phyloP scores from a whole-genome alignment of 2,113 vertebrate genomes.

The Taurulus bubalis region DNA sequence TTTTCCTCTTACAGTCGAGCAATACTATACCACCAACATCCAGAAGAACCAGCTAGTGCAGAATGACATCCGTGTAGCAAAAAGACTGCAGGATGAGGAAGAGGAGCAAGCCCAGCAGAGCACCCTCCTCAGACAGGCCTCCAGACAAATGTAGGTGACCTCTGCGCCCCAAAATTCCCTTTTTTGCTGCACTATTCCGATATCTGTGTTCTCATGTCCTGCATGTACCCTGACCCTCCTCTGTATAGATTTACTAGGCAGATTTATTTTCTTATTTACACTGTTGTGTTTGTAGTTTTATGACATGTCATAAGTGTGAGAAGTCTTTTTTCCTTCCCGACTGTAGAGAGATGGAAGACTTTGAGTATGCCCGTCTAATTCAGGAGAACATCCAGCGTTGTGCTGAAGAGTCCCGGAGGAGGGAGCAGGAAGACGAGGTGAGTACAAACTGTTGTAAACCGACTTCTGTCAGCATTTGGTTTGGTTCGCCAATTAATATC shows the following conservation, averaged over 20 bases:
- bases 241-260: background rate
- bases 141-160: slow-evolving; percentile 70
- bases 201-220: background rate
- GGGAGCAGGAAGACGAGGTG: slow-evolving; percentile 82
- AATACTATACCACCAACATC: slow-evolving; percentile 84
- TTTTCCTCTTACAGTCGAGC: slow-evolving; percentile 73
- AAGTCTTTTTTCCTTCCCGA: background rate
- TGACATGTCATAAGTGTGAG: background rate
- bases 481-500: background rate
- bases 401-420: slow-evolving; percentile 72
- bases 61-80: slow-evolving; percentile 81
- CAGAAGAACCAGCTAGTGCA: slow-evolving; percentile 85
- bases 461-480: background rate
- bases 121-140: slow-evolving; percentile 59
- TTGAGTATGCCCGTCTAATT: slow-evolving; percentile 76
- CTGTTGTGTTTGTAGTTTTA: background rate
- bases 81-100: slow-evolving; percentile 82
- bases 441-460: background rate
- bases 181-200: background rate
- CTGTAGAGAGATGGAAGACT: slow-evolving; percentile 81
- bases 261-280: background rate
- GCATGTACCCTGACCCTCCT: background rate
- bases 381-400: slow-evolving; percentile 81
- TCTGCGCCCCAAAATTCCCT: background rate
- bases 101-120: slow-evolving; percentile 64